Conservation (phyloP, 2,113 vertebrate species). For the Saccopteryx leptura region DNA sequence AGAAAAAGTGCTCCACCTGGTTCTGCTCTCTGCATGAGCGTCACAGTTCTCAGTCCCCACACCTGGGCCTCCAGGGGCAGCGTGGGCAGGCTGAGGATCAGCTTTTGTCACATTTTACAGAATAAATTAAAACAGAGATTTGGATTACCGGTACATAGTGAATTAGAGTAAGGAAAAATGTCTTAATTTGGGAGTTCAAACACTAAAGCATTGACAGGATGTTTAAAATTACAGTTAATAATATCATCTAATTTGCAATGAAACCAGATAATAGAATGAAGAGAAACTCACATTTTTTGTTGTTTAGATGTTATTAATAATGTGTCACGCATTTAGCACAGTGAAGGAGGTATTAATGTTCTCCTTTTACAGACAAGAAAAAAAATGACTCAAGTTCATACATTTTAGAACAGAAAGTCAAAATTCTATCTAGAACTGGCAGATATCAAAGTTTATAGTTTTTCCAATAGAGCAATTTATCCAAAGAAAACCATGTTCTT, state of each 20-base stretch:
- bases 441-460: neutral
- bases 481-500: neutral
- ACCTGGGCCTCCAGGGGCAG: neutral
- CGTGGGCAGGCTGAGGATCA: neutral
- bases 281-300: neutral
- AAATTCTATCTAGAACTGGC: neutral
- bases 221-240: constrained; percentile 47
- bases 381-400: neutral
- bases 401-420: constrained; percentile 20
- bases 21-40: neutral
- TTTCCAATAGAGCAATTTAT: neutral
- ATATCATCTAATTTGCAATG: neutral
- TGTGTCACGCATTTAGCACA: neutral
- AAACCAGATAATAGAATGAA: constrained; percentile 16
- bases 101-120: neutral
- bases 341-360: neutral
- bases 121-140: constrained; percentile 32
- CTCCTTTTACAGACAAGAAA: constrained; percentile 19
- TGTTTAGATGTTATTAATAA: constrained; percentile 28
- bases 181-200: constrained; percentile 27
- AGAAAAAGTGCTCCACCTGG: neutral
- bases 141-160: neutral
- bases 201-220: neutral
- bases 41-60: neutral
- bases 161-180: neutral